Evolutionary conservation across 2,113 vertebrate genomes (phyloP), one percentile per base, ranked within the genome.

Genomic region (Microcebus griseorufus): DNA sequence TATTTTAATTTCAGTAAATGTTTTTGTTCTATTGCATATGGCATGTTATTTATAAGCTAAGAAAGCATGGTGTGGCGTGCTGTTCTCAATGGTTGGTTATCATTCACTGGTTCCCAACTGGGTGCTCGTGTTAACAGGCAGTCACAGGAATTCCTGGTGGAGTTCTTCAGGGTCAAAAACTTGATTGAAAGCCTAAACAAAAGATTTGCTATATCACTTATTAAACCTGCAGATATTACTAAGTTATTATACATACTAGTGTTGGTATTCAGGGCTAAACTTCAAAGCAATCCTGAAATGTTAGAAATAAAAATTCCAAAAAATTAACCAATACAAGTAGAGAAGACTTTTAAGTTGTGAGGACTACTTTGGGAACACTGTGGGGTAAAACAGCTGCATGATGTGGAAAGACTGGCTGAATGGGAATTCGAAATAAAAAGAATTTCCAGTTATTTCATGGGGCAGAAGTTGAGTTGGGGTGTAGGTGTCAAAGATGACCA

Each of bases 1-100:
- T 94, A 55, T 91, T 92, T 94, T 95, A 90, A 95, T 89, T 96
- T 91, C 22, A 89, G 79, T 65, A 93, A 88, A 53, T 65, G 14
- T 34, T 97, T 93, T 93, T 84, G 32, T 82, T 95, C 22, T 78
- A 17, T 70, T 94, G n/a, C 73, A 45, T 62, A 70, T 94, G 51
- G 7, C 48, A 73, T 89, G 39, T 45, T 87, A 75, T 60, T 94
- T 83, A 91, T 75, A 83, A 94, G 32, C 82, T 76, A 93, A 89
- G 69, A 39, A 90, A 82, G 27, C 88, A 75, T 72, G 29, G 8
- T 17, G 32, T 14, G 37, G 4, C 55, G 1, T 37, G 5, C 22
- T 17, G 6, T 81, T 87, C 39, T 82, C 83, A 79, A 20, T 78
- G 39, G 39, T 51, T 80, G 34, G 18, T 37, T 89, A 45, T 81